phyloP scores from a whole-genome alignment of 2,888 invertebrate genomes.

The Athrips mouffetella region DNA sequence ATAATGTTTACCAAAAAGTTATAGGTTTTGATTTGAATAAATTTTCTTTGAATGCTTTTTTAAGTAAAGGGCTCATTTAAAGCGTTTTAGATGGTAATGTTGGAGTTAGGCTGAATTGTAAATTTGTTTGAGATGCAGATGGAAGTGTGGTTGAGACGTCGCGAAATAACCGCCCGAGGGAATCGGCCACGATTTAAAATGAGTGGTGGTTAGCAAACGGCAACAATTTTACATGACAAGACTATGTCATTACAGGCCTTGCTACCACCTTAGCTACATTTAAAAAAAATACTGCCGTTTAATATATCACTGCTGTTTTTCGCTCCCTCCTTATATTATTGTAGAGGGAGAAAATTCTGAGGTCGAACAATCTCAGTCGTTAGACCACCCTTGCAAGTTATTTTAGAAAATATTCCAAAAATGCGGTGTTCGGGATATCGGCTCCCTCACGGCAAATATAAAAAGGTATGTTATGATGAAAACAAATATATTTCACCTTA shows the following conservation, averaged over 20 bases:
- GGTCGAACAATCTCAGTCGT: constrained; percentile 37
- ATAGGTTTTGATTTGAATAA: constrained; percentile 32
- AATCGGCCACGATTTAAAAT: constrained; percentile 31
- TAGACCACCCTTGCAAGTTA: constrained; percentile 65
- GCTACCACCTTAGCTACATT: constrained; percentile 24
- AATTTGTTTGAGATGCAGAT: constrained; percentile 44
- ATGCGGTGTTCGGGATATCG: constrained; percentile 39
- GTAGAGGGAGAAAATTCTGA: constrained; percentile 17
- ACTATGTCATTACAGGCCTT: constrained; percentile 40
- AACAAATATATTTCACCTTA: constrained; percentile 73
- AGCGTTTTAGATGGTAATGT: constrained; percentile 50
- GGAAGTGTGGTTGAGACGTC: constrained; percentile 25
- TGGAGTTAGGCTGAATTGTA: constrained; percentile 46
- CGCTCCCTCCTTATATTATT: constrained; percentile 11
- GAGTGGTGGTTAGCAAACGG: constrained; percentile 39
- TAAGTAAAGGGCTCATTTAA: constrained; percentile 35
- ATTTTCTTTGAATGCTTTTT: constrained; percentile 26
- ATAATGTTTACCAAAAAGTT: constrained; percentile 24
- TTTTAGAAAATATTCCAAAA: constrained; percentile 60
- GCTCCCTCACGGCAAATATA: constrained; percentile 49
- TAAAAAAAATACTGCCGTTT: constrained; percentile 20
- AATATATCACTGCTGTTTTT: constrained; percentile 3
- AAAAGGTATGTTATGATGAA: constrained; percentile 61
- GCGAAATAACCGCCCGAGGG: constrained; percentile 26
- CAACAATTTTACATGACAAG: constrained; percentile 57